Evolutionary conservation across 2,888 invertebrate genomes (phyloP).

Genomic region (Odontothrips loti): DNA sequence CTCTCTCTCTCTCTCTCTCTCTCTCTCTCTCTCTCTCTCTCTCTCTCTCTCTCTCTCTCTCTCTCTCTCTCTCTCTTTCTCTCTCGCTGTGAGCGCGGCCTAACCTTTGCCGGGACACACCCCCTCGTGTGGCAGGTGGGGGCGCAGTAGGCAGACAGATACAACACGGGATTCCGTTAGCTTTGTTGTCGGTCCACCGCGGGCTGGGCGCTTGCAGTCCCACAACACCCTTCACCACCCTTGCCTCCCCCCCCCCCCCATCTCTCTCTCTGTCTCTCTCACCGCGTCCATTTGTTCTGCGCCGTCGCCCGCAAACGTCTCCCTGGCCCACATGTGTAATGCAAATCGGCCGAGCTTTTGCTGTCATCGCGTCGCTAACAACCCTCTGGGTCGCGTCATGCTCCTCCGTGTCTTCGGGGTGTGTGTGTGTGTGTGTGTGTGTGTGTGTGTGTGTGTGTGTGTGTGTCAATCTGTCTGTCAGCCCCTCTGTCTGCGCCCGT

Average conservation of each 20-base stretch:
- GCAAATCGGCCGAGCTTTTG: no score
- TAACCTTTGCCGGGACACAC: slow-evolving; percentile 32
- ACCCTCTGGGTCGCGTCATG: not conserved
- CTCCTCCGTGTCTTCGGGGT: not conserved
- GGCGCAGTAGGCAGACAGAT: slow-evolving; percentile 41
- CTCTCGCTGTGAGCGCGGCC: slow-evolving; percentile 34
- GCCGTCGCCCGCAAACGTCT: not conserved
- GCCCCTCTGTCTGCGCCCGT: not conserved
- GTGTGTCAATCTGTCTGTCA: not conserved
- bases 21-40: no score
- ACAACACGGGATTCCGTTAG: slow-evolving; percentile 41
- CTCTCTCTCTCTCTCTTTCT: no score
- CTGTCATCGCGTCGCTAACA: no score
- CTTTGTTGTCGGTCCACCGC: not conserved
- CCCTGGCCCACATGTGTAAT: no score
- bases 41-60: no score
- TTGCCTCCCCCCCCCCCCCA: not conserved
- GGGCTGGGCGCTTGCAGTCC: not conserved
- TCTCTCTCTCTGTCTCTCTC: not conserved
- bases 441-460: not conserved
- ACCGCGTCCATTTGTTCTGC: slow-evolving; percentile 4
- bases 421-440: slow-evolving; percentile 8
- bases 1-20: no score
- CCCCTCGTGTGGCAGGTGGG: slow-evolving; percentile 42
- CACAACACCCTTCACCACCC: not conserved